Percentiles rank a stretch among this genome's conserved stretches.
Conservation (phyloP, 2,888 invertebrate genomes). For the Drosophila algonquin region DNA sequence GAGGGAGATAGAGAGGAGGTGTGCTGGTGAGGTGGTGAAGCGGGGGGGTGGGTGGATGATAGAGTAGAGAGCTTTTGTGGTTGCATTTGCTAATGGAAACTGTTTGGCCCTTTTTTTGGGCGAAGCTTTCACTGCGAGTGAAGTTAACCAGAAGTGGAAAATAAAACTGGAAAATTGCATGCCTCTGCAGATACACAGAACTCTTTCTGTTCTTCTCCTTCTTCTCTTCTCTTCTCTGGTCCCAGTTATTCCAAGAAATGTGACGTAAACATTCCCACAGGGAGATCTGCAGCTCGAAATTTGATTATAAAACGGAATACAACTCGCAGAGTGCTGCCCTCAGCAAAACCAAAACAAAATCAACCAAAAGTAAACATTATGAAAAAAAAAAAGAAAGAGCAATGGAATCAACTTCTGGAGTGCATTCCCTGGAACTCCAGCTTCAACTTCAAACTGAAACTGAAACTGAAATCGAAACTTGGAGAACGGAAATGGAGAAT, state of each 20-base stretch:
- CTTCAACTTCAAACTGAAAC: slow-evolving; percentile 50
- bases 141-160: slow-evolving; percentile 17
- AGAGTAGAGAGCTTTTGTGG: slow-evolving; percentile 59
- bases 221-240: too few relatives aligned
- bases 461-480: slow-evolving; percentile 47
- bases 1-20: neutral
- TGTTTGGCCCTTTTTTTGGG: slow-evolving; percentile 16
- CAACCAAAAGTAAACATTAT: slow-evolving; percentile 45
- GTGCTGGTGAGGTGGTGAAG: too few relatives aligned
- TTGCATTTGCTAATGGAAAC: slow-evolving; percentile 73
- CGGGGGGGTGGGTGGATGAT: too few relatives aligned
- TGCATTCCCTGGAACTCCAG: slow-evolving; percentile 30
- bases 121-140: slow-evolving; percentile 13
- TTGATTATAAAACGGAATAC: slow-evolving; percentile 30
- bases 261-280: slow-evolving; percentile 27
- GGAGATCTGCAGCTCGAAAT: slow-evolving; percentile 6
- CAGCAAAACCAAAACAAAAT: slow-evolving; percentile 37
- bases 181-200: slow-evolving; percentile 28
- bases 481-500: slow-evolving; percentile 11
- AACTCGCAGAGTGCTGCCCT: slow-evolving; percentile 15
- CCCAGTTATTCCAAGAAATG: slow-evolving; percentile 29
- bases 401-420: neutral
- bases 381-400: slow-evolving; percentile 26
- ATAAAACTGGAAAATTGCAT: slow-evolving; percentile 28
- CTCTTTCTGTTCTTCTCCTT: slow-evolving; percentile 5